Evolutionary conservation across 2,888 invertebrate genomes (phyloP), one percentile per base, ranked within the genome.

Genomic region (Drosophila anceps): DNA sequence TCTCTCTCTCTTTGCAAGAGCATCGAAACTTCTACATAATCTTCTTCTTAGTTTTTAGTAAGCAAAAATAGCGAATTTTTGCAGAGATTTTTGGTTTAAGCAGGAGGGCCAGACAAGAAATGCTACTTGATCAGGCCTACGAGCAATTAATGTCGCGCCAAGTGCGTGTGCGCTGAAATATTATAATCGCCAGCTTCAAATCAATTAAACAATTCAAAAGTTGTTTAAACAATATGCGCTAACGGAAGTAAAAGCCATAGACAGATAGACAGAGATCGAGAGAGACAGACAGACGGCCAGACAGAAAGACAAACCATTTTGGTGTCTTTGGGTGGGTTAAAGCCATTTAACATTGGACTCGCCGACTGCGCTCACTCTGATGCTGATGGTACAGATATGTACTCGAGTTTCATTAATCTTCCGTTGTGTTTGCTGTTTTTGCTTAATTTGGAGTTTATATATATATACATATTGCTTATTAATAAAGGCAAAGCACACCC

Each of bases 331-430:
- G 86, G 87, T 77, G 86, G 90, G 87, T 83, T 86, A 77, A 83
- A 80, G 74, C 81, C 80, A 85, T 90, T 50, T 85, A 88, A 79
- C 90, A 86, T 88, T 88, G 79, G 85, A 72, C 82, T 74, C 44
- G 24, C 6, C 8, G 27, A n/a, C 46, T 46, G n/a, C n/a, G n/a
- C 46, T 4, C 20, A 51, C 71, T 65, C 54, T 48, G 55, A 61
- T 46, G 39, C 48, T 48, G 82, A 82, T 84, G 90, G 81, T 76
- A 90, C 81, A 86, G 89, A 88, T 88, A 71, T 75, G 90, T 83
- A 86, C 90, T 90, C 89, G 89, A 90, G 89, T 81, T 88, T 68
- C 90, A 86, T 86, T 86, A 86, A 86, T 86, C 90, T 86, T 86
- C 89, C 87, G 90, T 79, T 90, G 66, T 84, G 88, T 59, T 76